Base-by-base conservation (phyloP, 1,140 invertebrate genomes). In the Drosophila saltans region DNA sequence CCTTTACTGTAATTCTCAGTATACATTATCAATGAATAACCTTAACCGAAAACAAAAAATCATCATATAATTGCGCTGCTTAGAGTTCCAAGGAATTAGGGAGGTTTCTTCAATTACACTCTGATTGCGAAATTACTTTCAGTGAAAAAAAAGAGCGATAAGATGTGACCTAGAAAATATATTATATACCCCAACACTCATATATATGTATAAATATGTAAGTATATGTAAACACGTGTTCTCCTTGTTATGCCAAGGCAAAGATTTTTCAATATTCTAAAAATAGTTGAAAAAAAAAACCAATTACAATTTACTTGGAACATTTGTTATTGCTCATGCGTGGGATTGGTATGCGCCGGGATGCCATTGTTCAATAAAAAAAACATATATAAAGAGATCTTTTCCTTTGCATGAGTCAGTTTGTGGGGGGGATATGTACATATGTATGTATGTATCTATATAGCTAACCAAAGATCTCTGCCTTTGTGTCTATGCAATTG, bases 341-440 rank as follows among this genome's bases (percentile, higher is more conserved):
- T 59, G 57, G 57, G 57, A 59, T 59, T 59, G 57, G 57, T 59
- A 59, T 59, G 57, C 57, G 30, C 7, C 16, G 57, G n/a, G 33
- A 36, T 36, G 33, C 33, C 33, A 36, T 36, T 36, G 33, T 36
- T 36, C 33, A 36, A 36, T 36, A 3, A 36, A 36, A 36, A 36
- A 6, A 36, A 9, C 26, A n/a, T 9, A 21, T 52, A 55, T 55
- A 26, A 55, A 55, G 48, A 55, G 21, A 55, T 45, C 10, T 45
- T 55, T 59, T 59, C 36, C 57, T 40, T 59, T 9, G 57, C 57
- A 59, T 59, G 57, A 59, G 57, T 59, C 57, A 59, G 36, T 59
- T 59, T 33, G 57, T 59, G 33, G 57, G 57, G 57, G 57, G 36
- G 57, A 36, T 26, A 55, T 21, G 16, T 52, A 52, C 4, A 5